Evolutionary conservation across 2,113 vertebrate genomes (phyloP), one percentile per base, ranked within the genome.

Genomic region (Sorex araneus): DNA sequence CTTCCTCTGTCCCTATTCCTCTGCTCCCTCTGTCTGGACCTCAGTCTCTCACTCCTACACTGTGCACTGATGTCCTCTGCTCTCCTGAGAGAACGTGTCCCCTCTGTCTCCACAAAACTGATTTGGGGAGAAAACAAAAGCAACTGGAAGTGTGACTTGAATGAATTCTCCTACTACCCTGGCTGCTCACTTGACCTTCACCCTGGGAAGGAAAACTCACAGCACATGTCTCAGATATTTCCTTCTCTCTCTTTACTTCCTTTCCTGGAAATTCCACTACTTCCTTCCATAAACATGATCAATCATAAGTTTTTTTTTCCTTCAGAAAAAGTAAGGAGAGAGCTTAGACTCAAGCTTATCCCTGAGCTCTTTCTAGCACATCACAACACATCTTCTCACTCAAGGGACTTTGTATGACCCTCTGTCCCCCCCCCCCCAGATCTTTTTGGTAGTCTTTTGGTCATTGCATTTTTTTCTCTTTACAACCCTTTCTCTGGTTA

Each of bases 251-350:
- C 3, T n/a, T 40, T 87, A 15, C 8, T 74, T 50, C 63, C 36
- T 40, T 82, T 50, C 57, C 70, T 23, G 8, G 19, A 50, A 30
- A 32, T 28, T 28, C 1, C 43, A 23, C 28, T 57, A 80, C 36
- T 27, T 1, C 8, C 19, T 43, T 45, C 28, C 10, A 67, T 4
- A 57, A 6, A 71, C 8, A 23, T 7, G 32, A 15, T n/a, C 47
- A 40, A 70, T 12, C 13, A 28, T 18, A 7, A 28, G 11, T 27
- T 40, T 12, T 23, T 23, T 43, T 60, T 81, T 40, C 36, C 23
- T 8, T 70, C 45, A 77, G n/a, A 11, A 23, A 32, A 54, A 32
- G 32, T 15, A 15, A 34, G 27, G 0, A 28, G 21, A 1, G 0
- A n/a, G 23, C 5, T 47, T 50, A 50, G 10, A 50, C 13, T 50